Evolutionary conservation across 2,888 invertebrate genomes (phyloP), one percentile per base, ranked within the genome.

Genomic region (Yponomeuta cagnagella): DNA sequence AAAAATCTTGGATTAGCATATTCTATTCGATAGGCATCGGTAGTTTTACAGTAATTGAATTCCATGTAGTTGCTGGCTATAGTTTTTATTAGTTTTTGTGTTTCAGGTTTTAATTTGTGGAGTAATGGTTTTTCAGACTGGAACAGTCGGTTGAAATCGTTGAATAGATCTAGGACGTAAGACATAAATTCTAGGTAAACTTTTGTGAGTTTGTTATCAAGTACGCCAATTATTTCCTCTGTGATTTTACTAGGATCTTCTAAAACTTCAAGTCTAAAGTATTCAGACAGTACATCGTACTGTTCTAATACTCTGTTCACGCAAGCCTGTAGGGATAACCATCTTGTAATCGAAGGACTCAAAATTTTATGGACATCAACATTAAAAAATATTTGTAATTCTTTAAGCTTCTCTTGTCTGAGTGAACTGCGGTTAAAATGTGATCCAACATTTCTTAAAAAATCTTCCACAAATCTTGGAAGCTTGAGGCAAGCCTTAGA

Each of bases 401-500:
- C 33, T 33, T 33, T 33, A 2, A 33, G 33, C 33, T 33, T 33
- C 2, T 33, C 33, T 33, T 33, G 33, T 33, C 33, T 33, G 0
- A 5, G 5, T 4, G 33, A 33, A 33, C 74, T 75, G 4, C 73
- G 71, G 30, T 70, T 73, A 69, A 73, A 74, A 68, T 74, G 72
- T 30, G 73, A 68, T 2, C 68, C 73, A 30, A 81, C 74, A 48
- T 74, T 75, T 70, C 80, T 73, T 5, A 81, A 76, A n/a, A 81
- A 71, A 73, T 80, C 78, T 73, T 82, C 81, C 68, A 77, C 76
- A 0, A 71, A 74, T 71, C 78, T 72, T 12, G 82, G 82, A 4
- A 84, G 73, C 68, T 75, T 74, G 37, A 77, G 76, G 72, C 80
- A 81, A 1, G 80, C 79, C 73, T 80, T 77, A 66, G 79, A 80